phyloP scores from a whole-genome alignment of 2,113 vertebrate genomes.

The Microcebus jonahi region DNA sequence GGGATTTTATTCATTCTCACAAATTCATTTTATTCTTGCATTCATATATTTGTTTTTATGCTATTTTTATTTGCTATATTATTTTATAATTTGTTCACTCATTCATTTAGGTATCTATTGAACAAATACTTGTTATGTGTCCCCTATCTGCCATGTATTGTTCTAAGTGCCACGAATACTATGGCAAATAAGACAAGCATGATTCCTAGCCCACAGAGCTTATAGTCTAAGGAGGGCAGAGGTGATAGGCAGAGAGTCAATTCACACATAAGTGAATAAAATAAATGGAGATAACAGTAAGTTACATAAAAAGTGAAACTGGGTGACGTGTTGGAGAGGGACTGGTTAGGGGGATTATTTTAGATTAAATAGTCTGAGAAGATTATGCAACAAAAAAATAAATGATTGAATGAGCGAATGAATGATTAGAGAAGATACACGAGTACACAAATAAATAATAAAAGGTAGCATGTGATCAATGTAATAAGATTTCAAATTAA shows the following conservation, averaged over 20 bases:
- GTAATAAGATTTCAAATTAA: conserved; percentile 13
- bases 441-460: not conserved
- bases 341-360: not conserved
- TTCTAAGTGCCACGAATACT: not conserved
- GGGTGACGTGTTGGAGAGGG: not conserved
- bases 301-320: not conserved
- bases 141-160: not conserved
- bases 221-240: not conserved
- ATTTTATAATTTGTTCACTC: not conserved
- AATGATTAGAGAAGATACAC: not conserved
- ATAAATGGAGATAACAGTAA: not conserved
- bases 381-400: not conserved
- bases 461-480: not conserved
- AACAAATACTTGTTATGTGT: not conserved
- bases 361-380: not conserved
- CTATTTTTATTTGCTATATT: not conserved
- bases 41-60: not conserved
- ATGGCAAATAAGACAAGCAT: not conserved
- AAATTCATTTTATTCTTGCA: not conserved
- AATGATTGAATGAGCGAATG: not conserved
- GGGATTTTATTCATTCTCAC: not conserved
- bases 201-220: not conserved
- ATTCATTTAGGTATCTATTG: not conserved
- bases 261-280: not conserved
- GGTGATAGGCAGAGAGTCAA: not conserved